These are phyloP conservation scores for Pediacus dermestoides DNA, from an alignment of 2,888 invertebrate genomes.

Conservation along the genomic window DNA sequence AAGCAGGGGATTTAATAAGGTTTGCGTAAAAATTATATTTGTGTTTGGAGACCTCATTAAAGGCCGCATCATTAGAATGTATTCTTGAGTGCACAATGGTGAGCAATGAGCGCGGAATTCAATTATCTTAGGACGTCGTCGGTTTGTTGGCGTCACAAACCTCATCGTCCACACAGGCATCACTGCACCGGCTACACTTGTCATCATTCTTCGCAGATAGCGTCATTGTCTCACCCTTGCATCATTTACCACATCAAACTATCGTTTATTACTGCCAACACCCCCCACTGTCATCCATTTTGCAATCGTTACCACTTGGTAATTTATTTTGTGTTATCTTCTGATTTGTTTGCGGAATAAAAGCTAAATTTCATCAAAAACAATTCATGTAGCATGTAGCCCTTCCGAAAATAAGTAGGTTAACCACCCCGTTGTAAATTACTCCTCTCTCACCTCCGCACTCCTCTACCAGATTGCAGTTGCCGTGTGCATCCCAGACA, in stretches of 20 bases:
- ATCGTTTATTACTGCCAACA: conserved; percentile 45
- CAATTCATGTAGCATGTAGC: too few species aligned
- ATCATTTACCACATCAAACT: conserved; percentile 51
- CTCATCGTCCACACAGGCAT: conserved; percentile 15
- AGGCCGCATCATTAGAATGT: conserved; percentile 45
- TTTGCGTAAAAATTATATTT: conserved; percentile 36
- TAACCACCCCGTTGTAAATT: too few species aligned
- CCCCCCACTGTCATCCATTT: conserved; percentile 20
- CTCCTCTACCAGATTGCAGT: too few species aligned
- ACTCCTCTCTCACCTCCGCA: conserved; percentile 5
- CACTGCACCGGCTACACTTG: conserved; percentile 34
- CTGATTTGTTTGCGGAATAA: conserved; percentile 1
- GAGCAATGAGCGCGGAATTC: conserved; percentile 45
- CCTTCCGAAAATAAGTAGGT: too few species aligned
- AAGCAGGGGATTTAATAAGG: conserved; percentile 26
- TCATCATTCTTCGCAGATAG: conserved; percentile 49
- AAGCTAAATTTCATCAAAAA: neutral
- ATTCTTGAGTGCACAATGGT: conserved; percentile 44
- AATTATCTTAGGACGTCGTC: conserved; percentile 40
- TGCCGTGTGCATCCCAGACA: neutral
- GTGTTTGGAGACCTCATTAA: conserved; percentile 40
- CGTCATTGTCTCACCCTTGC: conserved; percentile 51
- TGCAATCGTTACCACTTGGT: too few species aligned
- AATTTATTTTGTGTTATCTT: too few species aligned
- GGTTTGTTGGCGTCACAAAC: conserved; percentile 17